These are phyloP conservation scores for Himalopsyche japonica DNA, from an alignment of 2,888 invertebrate species.

Conservation along the genomic window DNA sequence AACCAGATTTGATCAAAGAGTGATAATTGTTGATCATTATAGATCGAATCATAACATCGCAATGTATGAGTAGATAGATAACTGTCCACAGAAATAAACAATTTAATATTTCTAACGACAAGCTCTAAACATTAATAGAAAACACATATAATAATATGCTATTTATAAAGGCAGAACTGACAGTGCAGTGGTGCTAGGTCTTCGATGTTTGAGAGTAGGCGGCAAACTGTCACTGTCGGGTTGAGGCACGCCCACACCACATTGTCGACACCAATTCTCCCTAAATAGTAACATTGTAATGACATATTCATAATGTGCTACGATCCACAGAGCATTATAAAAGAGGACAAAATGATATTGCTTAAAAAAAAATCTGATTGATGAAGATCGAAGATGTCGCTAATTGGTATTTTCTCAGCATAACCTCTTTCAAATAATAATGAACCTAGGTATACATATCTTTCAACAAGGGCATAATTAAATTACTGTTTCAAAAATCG, in stretches of 20 bases:
- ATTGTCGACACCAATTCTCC: constrained; percentile 39
- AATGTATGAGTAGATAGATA: not conserved
- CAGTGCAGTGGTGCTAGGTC: constrained; percentile 37
- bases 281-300: constrained; percentile 7
- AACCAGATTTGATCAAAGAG: no score
- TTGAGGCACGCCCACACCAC: constrained; percentile 28
- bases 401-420: no score
- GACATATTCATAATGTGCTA: not conserved
- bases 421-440: no score
- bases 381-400: no score
- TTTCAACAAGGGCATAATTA: no score
- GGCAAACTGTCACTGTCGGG: constrained; percentile 38
- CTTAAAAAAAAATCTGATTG: no score
- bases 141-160: not conserved
- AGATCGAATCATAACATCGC: no score
- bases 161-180: constrained; percentile 50
- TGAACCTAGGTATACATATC: no score
- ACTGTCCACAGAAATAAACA: not conserved
- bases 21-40: no score
- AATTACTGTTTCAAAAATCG: no score
- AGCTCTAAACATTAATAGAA: not conserved
- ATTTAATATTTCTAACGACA: not conserved
- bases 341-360: not conserved
- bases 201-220: constrained; percentile 37
- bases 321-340: not conserved